Percentiles rank a stretch among this genome's conserved stretches.
These are phyloP conservation scores for Lateolabrax maculatus DNA, from an alignment of 2,797 vertebrate species.

Conservation along the genomic window DNA sequence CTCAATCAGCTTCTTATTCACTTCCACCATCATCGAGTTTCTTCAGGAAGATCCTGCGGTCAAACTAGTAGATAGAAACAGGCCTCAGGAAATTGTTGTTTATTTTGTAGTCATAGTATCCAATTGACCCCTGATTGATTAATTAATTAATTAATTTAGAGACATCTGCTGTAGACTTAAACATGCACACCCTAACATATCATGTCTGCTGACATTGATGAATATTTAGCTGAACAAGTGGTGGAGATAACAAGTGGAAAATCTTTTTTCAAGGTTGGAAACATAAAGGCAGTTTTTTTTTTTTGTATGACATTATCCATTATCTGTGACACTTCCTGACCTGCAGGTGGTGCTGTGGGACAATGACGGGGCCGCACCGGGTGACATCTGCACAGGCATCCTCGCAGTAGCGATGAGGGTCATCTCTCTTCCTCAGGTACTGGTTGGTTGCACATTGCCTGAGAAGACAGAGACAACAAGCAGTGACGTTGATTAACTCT, in stretches of 20 bases:
- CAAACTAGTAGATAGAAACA: no score
- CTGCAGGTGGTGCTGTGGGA: conserved; percentile 96
- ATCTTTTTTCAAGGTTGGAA: no score
- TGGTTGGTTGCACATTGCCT: conserved; percentile 96
- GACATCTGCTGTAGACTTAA: not conserved
- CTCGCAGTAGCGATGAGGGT: conserved; percentile 94
- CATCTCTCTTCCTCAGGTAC: conserved; percentile 93
- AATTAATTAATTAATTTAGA: not conserved
- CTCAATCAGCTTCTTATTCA: no score
- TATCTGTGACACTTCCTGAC: conserved; percentile 71
- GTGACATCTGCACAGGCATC: conserved; percentile 91
- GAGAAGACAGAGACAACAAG: conserved; percentile 35
- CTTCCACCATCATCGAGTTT: no score
- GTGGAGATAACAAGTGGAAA: no score
- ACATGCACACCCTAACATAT: no score
- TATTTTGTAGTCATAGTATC: not conserved
- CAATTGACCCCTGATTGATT: not conserved
- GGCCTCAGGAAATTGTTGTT: no score
- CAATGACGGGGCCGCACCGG: conserved; percentile 91
- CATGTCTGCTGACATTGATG: not conserved
- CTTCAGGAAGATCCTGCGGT: no score
- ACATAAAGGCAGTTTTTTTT: not conserved
- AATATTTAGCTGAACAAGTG: not conserved
- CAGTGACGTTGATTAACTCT: not conserved
- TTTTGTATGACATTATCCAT: no score